Conservation (phyloP, 2,797 vertebrate genomes). For the Pygocentrus nattereri region DNA sequence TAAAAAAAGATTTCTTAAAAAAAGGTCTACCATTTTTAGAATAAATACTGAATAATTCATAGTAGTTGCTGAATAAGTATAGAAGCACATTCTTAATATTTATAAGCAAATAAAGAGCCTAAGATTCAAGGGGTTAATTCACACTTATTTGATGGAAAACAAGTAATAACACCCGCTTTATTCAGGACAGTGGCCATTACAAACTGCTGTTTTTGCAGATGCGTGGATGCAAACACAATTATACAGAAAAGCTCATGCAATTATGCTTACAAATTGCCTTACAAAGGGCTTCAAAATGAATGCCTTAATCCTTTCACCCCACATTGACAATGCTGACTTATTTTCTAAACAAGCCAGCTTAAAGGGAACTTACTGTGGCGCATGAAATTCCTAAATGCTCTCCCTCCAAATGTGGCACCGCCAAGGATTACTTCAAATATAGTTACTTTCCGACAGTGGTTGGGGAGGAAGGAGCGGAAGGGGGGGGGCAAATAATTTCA, state of each 20-base stretch:
- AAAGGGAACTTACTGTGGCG: conserved; percentile 16
- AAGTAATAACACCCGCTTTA: not conserved
- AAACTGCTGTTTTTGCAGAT: not conserved
- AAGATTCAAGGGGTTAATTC: too few species aligned
- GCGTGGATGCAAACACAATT: conserved; percentile 12
- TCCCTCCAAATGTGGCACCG: conserved; percentile 6
- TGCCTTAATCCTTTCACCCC: conserved; percentile 32
- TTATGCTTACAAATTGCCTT: conserved; percentile 28
- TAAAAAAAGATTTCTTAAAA: too few species aligned
- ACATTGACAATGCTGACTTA: conserved; percentile 21
- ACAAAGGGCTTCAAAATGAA: conserved; percentile 38
- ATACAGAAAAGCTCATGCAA: conserved; percentile 5
- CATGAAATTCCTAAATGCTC: conserved; percentile 39
- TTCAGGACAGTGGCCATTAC: not conserved
- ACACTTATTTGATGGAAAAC: too few species aligned
- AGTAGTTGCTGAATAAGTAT: too few species aligned
- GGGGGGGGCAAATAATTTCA: conserved; percentile 9
- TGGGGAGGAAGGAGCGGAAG: not conserved
- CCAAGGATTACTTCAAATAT: conserved; percentile 43
- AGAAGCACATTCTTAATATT: too few species aligned
- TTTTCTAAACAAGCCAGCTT: conserved; percentile 15
- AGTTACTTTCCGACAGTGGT: conserved; percentile 32
- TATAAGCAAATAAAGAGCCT: too few species aligned
- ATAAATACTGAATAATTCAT: too few species aligned
- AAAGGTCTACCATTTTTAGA: too few species aligned